Evolutionary conservation across 2,113 vertebrate genomes (phyloP).

Genomic region (Otolemur garnettii): DNA sequence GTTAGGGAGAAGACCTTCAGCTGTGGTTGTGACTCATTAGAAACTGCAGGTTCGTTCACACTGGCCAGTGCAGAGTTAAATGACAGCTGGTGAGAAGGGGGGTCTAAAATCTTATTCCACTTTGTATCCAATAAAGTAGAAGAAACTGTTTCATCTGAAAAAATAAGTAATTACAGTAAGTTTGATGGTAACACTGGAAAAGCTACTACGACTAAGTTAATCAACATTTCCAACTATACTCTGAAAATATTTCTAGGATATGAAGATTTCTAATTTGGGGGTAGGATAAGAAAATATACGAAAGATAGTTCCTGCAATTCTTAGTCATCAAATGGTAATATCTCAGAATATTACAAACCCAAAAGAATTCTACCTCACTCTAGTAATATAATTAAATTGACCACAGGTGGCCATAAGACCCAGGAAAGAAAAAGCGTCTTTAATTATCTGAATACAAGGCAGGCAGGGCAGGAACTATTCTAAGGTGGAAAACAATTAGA

Average conservation of each 20-base stretch:
- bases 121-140: constrained; percentile 94
- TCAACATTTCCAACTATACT: constrained; percentile 38
- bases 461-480: background rate
- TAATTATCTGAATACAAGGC: background rate
- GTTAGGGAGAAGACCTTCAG: constrained; percentile 91
- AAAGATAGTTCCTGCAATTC: constrained; percentile 10
- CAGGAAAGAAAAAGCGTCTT: background rate
- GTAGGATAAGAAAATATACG: constrained; percentile 48
- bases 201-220: constrained; percentile 4
- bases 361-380: constrained; percentile 50
- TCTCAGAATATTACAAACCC: constrained; percentile 60
- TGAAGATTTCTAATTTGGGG: constrained; percentile 46
- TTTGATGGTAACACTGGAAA: constrained; percentile 59
- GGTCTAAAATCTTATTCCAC: constrained; percentile 97
- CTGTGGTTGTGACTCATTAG: constrained; percentile 90
- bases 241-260: constrained; percentile 58
- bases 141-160: constrained; percentile 94
- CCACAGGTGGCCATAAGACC: background rate
- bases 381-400: constrained; percentile 53
- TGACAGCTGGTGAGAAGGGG: constrained; percentile 89
- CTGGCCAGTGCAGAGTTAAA: constrained; percentile 91
- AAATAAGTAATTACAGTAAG: constrained; percentile 71
- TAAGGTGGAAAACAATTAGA: background rate
- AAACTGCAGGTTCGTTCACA: constrained; percentile 88
- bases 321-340: constrained; percentile 21